phyloP scores from a whole-genome alignment of 2,888 invertebrate genomes.

The Oxystoma pomonae region DNA sequence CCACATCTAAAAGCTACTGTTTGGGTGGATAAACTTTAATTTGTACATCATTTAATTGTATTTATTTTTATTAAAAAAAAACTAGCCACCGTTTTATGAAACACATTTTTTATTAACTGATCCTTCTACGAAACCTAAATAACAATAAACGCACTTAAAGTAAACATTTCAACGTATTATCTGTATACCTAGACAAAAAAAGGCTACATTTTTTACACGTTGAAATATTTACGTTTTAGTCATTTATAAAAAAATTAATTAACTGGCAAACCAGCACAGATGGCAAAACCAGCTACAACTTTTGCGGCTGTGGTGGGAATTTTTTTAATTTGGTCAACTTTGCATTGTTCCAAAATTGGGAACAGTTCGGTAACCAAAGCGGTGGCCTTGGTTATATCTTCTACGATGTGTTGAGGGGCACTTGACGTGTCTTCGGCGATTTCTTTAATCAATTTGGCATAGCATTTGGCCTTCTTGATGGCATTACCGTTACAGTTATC shows the following conservation, averaged over 20 bases:
- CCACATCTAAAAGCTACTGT: conserved; percentile 3
- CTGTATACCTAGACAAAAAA: no score
- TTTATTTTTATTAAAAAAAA: no score
- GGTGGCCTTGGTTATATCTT: conserved; percentile 16
- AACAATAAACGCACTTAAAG: no score
- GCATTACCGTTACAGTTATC: conserved; percentile 18
- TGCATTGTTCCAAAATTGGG: conserved; percentile 16
- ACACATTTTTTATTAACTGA: no score
- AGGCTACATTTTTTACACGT: no score
- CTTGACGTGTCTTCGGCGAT: conserved; percentile 14
- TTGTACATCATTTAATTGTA: no score
- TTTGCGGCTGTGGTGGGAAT: conserved; percentile 13
- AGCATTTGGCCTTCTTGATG: conserved; percentile 14
- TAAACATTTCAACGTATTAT: no score
- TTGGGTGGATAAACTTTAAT: background rate
- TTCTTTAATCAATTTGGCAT: conserved; percentile 16
- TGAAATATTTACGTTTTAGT: no score
- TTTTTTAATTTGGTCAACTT: conserved; percentile 10
- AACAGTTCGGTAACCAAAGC: conserved; percentile 13
- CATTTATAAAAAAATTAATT: no score
- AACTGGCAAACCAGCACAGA: conserved; percentile 15
- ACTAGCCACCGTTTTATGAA: no score
- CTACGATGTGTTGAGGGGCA: conserved; percentile 15
- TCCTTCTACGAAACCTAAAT: no score
- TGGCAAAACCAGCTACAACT: conserved; percentile 16